Base-by-base conservation (phyloP, 2,797 vertebrate genomes). In the Urosaurus nigricauda region DNA sequence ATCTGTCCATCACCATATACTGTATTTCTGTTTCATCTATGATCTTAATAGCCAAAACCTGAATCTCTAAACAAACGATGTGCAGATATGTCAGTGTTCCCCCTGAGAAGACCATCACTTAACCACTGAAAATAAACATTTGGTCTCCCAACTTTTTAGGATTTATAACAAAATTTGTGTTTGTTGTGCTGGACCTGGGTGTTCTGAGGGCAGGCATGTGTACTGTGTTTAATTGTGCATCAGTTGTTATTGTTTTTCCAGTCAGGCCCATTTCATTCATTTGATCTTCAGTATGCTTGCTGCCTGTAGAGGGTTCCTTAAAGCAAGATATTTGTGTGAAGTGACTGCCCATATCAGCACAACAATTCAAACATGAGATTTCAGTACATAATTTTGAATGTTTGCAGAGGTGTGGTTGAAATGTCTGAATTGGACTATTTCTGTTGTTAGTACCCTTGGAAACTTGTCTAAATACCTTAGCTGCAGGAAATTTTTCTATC, bases 1-100 rank as follows among this genome's bases (percentile, higher is more conserved):
- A 91, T 83, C 26, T 73, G 71, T 91, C 93, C 93, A 91, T 94
- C 89, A 88, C 87, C 92, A 93, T 93, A 85, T 93, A 85, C 86
- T 88, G 94, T 85, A 29, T 95, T 96, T 91, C 88, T 87, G 56
- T 95, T 94, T 93, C 94, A 87, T 93, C 37, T 75, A 21, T 75
- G 21, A 19, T 43, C 40, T 43, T 40, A 75, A 43, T 24, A 40
- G 37, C 37, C 73, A 37, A 26, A 21, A 24, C 24, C 37, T 43
- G 21, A 9, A 40, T 26, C 21, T 40, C 37, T 75, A 26, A 24
- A 75, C 35, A 40, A 75, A 43, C 2, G 83, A 91, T 94, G 92
- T 94, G 93, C 92, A 90, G 94, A 88, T 86, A 93, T 92, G 89
- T 88, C 90, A 83, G 90, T 92, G 87, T 89, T 94, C 43, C 89